Evolutionary conservation across 2,797 vertebrate species (phyloP).

Genomic region (Monodelphis domestica): DNA sequence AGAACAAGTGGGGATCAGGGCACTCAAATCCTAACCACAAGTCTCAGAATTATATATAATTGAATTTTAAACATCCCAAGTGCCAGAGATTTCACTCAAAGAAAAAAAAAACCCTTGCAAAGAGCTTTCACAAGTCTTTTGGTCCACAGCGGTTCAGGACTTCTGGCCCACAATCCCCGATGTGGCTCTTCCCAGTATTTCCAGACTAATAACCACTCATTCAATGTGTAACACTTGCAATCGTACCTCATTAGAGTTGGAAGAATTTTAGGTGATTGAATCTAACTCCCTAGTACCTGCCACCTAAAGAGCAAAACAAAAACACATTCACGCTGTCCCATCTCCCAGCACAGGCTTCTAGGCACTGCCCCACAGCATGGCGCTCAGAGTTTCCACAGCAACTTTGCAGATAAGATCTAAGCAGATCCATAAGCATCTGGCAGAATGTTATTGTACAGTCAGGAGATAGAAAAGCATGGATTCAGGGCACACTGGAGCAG

Average conservation of each 20-base stretch:
- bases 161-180: background rate
- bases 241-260: background rate
- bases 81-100: background rate
- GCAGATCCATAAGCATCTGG: no score
- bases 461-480: no score
- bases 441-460: no score
- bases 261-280: background rate
- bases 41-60: background rate
- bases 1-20: background rate
- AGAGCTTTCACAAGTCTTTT: background rate
- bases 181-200: background rate
- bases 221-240: background rate
- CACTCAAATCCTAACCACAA: background rate
- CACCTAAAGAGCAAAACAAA: no score
- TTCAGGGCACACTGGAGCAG: no score
- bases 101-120: accelerated
- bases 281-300: background rate
- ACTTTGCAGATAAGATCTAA: no score
- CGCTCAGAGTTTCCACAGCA: no score
- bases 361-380: no score
- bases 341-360: no score
- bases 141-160: background rate
- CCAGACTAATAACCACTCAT: background rate
- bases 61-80: background rate
- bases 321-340: no score